Evolutionary conservation across 1,140 invertebrate genomes (phyloP).

Genomic region (Wasmannia auropunctata): DNA sequence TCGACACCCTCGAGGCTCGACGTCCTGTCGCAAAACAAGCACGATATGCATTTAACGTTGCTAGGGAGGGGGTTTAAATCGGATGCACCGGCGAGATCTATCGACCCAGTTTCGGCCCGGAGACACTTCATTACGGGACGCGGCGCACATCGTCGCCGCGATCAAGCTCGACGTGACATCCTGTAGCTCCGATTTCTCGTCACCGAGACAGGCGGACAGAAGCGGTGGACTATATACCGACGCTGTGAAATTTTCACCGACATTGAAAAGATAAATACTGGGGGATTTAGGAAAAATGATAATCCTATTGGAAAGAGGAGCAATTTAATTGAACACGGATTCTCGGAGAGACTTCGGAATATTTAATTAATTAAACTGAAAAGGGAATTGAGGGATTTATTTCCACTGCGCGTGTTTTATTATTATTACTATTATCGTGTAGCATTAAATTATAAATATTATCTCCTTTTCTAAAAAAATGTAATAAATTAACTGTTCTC

Average conservation of each 20-base stretch:
- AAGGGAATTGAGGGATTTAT: not conserved
- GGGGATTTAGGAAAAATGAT: not conserved
- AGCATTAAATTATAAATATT: too few species aligned
- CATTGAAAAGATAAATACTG: not conserved
- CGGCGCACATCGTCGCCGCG: not conserved
- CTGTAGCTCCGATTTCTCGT: not conserved
- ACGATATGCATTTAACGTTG: conserved; percentile 28
- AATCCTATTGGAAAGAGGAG: not conserved
- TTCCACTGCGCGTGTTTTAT: not conserved
- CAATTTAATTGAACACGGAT: not conserved
- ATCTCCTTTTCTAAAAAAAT: too few species aligned
- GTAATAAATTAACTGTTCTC: too few species aligned
- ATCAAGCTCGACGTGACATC: not conserved
- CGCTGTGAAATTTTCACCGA: not conserved
- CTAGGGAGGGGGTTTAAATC: conserved; percentile 22
- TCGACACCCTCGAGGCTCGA: conserved; percentile 7
- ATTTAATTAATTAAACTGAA: conserved; percentile 12
- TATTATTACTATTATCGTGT: not conserved
- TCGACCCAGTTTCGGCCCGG: not conserved
- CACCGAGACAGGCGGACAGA: not conserved
- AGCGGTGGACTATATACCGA: too few species aligned
- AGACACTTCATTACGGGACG: conserved; percentile 18
- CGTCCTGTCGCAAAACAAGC: conserved; percentile 26
- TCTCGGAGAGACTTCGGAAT: not conserved
- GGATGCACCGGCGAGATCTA: conserved; percentile 21